These are phyloP conservation scores for Pipra filicauda DNA, from an alignment of 2,113 vertebrate species.

Conservation along the genomic window DNA sequence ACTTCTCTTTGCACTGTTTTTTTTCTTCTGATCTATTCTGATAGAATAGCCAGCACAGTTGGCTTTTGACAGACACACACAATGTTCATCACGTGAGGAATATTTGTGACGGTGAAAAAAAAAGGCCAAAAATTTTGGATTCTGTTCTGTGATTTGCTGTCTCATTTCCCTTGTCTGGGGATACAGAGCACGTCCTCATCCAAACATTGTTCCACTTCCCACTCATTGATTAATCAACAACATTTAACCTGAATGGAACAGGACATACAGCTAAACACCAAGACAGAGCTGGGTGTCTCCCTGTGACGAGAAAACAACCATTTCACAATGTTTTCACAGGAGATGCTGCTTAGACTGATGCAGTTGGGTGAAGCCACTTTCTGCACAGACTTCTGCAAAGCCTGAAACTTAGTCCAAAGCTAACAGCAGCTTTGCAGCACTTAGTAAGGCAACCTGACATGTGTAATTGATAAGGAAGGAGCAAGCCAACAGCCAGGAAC, in stretches of 20 bases:
- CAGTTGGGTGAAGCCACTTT: not conserved
- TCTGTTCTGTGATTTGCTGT: not conserved
- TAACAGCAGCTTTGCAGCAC: not conserved
- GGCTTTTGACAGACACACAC: not conserved
- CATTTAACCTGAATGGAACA: not conserved
- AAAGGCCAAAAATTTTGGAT: not conserved
- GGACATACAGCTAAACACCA: not conserved
- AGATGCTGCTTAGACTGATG: not conserved
- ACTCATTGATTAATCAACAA: not conserved
- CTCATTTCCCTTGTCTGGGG: not conserved
- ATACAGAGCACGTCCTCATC: not conserved
- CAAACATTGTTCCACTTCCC: not conserved
- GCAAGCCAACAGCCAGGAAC: not conserved
- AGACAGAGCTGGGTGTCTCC: not conserved
- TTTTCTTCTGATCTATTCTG: not conserved
- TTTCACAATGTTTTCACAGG: not conserved
- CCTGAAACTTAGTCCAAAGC: not conserved
- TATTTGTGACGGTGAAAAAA: not conserved
- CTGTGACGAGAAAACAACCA: accelerated
- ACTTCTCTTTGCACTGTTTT: not conserved
- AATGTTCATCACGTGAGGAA: not conserved
- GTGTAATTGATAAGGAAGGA: not conserved
- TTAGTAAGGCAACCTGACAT: not conserved
- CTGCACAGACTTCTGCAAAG: not conserved
- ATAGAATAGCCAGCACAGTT: not conserved